These are phyloP conservation scores for Chelonus formosanus DNA, from an alignment of 2,888 invertebrate genomes.

Conservation along the genomic window DNA sequence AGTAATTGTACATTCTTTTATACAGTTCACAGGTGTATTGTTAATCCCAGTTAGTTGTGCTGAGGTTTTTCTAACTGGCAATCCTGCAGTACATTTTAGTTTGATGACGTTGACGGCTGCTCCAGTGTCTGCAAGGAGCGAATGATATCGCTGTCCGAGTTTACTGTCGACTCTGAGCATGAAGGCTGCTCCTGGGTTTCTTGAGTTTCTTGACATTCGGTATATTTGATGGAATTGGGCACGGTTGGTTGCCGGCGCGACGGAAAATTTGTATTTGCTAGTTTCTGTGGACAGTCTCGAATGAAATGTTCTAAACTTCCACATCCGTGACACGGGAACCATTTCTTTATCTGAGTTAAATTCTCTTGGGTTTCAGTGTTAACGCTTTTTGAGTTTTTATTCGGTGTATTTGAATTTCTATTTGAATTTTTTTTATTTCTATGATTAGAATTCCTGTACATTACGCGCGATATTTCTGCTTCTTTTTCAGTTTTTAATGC, in stretches of 20 bases:
- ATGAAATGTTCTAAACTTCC: constrained; percentile 20
- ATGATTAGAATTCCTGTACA: neutral
- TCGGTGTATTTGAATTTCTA: constrained; percentile 4
- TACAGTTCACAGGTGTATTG: constrained; percentile 13
- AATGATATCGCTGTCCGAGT: constrained; percentile 11
- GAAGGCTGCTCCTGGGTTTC: constrained; percentile 25
- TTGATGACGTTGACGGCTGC: constrained; percentile 30
- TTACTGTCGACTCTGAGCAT: constrained; percentile 7
- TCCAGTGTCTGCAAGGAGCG: constrained; percentile 31
- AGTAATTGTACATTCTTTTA: constrained; percentile 20
- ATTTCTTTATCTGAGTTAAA: neutral
- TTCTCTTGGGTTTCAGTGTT: neutral
- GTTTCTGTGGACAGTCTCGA: constrained; percentile 15
- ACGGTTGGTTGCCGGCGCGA: constrained; percentile 9
- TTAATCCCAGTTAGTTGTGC: constrained; percentile 26
- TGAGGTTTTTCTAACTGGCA: constrained; percentile 11
- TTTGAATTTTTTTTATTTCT: neutral
- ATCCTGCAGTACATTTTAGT: constrained; percentile 5
- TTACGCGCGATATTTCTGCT: constrained; percentile 7
- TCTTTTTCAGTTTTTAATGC: constrained; percentile 27
- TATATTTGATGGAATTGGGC: constrained; percentile 18
- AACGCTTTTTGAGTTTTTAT: neutral
- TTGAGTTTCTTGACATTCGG: constrained; percentile 20
- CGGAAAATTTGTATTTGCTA: constrained; percentile 10
- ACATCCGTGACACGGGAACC: constrained; percentile 26